Evolutionary conservation across 2,113 vertebrate genomes (phyloP).

Genomic region (Tilapia sparmanii): DNA sequence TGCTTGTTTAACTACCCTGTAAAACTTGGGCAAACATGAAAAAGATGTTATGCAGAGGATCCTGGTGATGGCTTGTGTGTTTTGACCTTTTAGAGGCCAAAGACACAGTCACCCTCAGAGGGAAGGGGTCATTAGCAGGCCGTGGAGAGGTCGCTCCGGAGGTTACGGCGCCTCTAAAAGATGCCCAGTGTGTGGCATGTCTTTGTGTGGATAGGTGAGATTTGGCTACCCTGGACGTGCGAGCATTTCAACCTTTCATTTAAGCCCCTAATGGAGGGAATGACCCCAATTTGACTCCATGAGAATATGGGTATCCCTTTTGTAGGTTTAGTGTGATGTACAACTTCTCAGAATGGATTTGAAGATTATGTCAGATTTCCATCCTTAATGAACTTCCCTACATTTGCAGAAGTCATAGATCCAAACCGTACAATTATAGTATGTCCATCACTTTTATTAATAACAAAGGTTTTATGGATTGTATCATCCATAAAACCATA

Average conservation of each 20-base stretch:
- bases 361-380: not conserved
- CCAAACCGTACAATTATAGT: not conserved
- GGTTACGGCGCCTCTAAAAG: constrained; percentile 37
- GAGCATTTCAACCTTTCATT: constrained; percentile 16
- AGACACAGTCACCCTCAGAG: constrained; percentile 59
- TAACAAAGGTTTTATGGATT: not conserved
- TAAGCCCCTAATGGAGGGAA: constrained; percentile 3
- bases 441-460: not conserved
- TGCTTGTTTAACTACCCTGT: not conserved
- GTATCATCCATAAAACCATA: not conserved
- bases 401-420: not conserved
- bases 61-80: constrained; percentile 26
- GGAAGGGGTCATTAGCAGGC: constrained; percentile 56
- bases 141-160: constrained; percentile 40
- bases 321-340: not conserved
- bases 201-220: constrained; percentile 67
- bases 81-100: constrained; percentile 63
- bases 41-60: constrained; percentile 47
- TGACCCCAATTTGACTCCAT: constrained; percentile 36
- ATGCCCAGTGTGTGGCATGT: constrained; percentile 50
- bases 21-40: not conserved
- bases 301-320: not conserved
- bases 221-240: constrained; percentile 44
- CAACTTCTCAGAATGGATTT: not conserved
- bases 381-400: not conserved